phyloP scores from a whole-genome alignment of 2,888 invertebrate species.

The Chalcis sispes region DNA sequence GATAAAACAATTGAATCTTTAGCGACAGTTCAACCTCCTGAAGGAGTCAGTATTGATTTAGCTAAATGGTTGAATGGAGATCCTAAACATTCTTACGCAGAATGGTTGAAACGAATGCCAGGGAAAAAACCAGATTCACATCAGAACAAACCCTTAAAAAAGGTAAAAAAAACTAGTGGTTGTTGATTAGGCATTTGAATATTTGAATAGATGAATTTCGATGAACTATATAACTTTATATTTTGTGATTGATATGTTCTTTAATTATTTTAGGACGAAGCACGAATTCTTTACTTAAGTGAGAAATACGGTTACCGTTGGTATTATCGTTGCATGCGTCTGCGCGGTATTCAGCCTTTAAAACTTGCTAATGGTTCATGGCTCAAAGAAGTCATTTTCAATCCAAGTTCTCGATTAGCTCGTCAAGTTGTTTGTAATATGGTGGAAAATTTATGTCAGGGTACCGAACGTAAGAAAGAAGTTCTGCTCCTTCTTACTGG shows the following conservation, averaged over 20 bases:
- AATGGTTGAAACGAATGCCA: conserved; percentile 84
- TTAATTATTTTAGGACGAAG: conserved; percentile 61
- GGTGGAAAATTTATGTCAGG: conserved; percentile 88
- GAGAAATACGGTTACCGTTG: conserved; percentile 88
- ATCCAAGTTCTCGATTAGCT: conserved; percentile 91
- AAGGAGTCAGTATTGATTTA: conserved; percentile 84
- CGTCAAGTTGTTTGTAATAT: conserved; percentile 93
- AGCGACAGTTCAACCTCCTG: conserved; percentile 78
- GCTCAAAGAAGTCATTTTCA: conserved; percentile 95
- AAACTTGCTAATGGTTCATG: conserved; percentile 85
- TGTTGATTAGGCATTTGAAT: conserved; percentile 5
- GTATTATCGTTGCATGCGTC: conserved; percentile 76
- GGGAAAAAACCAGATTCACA: conserved; percentile 71
- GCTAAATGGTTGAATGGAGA: conserved; percentile 86
- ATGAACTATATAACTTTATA: too few relatives aligned
- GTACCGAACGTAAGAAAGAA: conserved; percentile 82
- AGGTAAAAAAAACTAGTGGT: conserved; percentile 57
- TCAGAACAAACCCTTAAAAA: conserved; percentile 67
- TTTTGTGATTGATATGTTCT: neutral
- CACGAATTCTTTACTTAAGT: conserved; percentile 79
- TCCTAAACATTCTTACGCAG: conserved; percentile 82
- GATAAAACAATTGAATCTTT: conserved; percentile 78
- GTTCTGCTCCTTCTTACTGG: conserved; percentile 91
- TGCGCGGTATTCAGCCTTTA: conserved; percentile 79
- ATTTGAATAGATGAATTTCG: neutral